Evolutionary conservation across 2,888 invertebrate genomes (phyloP), one percentile per base, ranked within the genome.

Genomic region (Athrips mouffetella): DNA sequence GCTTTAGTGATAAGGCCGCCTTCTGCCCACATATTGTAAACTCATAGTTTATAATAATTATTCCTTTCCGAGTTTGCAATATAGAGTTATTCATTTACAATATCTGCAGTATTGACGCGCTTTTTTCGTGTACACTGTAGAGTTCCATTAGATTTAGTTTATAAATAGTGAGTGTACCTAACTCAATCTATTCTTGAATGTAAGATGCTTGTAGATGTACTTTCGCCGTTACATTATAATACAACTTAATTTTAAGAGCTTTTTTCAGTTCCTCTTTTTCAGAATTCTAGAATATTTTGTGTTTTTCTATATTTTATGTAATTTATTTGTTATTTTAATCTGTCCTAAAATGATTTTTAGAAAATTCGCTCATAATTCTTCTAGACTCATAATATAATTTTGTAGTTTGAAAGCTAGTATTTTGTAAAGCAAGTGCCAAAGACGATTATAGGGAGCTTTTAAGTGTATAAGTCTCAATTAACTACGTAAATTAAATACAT

Each of bases 401-500:
- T 18, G 21, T 37, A 37, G 37, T 6, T 37, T 10, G n/a, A 37
- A 21, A 21, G 11, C 31, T n/a, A 37, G 37, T 37, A 37, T 37
- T 37, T 37, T 37, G 20, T 31, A 44, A 44, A 31, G 44, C 31
- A 84, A 85, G 85, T 86, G 86, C 85, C 86, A 86, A 86, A 80
- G 69, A 74, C 73, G 74, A 76, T 27, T 72, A 79, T 83, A 83
- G 80, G 80, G 84, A 82, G 80, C 84, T 85, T 47, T 67, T 82
- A 37, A 10, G 7, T 79, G 52, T 55, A 55, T 78, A 82, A 77
- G 74, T 73, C 68, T 75, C 63, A 55, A 70, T 65, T 60, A 62
- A 57, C 54, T 58, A 62, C 54, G 64, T 57, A 63, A 57, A 47
- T 50, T 55, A 57, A n/a, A n/a, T n/a, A n/a, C n/a, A n/a, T n/a